Evolutionary conservation across 2,888 invertebrate species (phyloP).

Genomic region (Barypeithes pellucidus): DNA sequence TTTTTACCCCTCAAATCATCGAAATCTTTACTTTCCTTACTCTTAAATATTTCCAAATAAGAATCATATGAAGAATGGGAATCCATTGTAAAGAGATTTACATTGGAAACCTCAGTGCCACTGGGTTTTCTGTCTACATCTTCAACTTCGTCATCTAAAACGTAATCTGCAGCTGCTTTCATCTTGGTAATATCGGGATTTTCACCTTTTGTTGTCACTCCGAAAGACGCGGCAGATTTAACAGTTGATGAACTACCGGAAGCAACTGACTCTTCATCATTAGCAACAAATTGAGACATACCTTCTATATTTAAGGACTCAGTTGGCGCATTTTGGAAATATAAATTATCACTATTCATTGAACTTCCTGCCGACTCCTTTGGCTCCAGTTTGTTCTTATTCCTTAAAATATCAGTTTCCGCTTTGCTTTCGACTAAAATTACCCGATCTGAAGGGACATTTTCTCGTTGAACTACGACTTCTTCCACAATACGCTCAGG

Average conservation of each 20-base stretch:
- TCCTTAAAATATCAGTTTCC: conserved; percentile 36
- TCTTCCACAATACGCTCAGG: neutral
- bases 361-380: conserved; percentile 7
- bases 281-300: conserved; percentile 4
- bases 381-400: neutral
- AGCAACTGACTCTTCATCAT: conserved; percentile 8
- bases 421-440: conserved; percentile 42
- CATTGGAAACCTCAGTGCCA: conserved; percentile 48
- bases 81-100: conserved; percentile 58
- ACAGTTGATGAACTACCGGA: conserved; percentile 15
- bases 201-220: conserved; percentile 55
- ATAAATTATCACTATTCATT: neutral
- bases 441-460: conserved; percentile 26
- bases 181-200: conserved; percentile 54
- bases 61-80: conserved; percentile 53
- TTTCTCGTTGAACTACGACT: neutral
- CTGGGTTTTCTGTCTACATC: conserved; percentile 47
- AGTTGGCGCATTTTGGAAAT: neutral
- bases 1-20: conserved; percentile 58
- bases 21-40: conserved; percentile 57
- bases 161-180: conserved; percentile 5
- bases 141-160: conserved; percentile 48
- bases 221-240: conserved; percentile 46
- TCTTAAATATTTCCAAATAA: conserved; percentile 56
- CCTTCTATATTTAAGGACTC: neutral